Percentiles rank a stretch among this genome's conserved stretches.
These are phyloP conservation scores for Mamestra configurata DNA, from an alignment of 1,140 invertebrate genomes.

Conservation along the genomic window DNA sequence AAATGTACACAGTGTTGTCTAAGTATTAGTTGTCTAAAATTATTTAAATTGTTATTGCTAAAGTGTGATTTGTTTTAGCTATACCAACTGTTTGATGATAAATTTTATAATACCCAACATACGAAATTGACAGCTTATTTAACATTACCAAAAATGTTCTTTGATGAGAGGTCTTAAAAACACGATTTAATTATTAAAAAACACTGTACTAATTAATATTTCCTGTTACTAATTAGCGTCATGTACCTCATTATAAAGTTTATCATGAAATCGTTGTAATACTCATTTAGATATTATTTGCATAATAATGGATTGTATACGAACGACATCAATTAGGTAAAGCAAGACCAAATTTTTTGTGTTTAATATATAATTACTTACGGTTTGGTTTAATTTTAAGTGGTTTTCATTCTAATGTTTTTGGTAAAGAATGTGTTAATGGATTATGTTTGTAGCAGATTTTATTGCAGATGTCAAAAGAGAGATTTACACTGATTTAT, in stretches of 20 bases:
- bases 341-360: background rate
- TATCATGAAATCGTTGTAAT: background rate
- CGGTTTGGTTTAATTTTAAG: conserved; percentile 1
- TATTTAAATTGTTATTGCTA: conserved; percentile 31
- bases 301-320: conserved; percentile 47
- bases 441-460: background rate
- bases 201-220: too few relatives aligned
- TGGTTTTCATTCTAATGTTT: too few relatives aligned
- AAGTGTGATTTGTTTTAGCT: conserved; percentile 1
- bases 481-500: too few relatives aligned
- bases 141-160: too few relatives aligned
- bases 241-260: background rate
- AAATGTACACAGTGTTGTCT: conserved; percentile 44
- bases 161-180: too few relatives aligned
- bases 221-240: background rate
- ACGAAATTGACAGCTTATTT: background rate
- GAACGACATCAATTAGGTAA: conserved; percentile 45
- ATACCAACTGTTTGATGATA: conserved; percentile 2
- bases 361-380: background rate
- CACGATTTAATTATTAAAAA: background rate
- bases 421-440: conserved; percentile 20
- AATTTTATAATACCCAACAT: background rate
- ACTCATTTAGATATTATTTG: conserved; percentile 38
- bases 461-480: conserved; percentile 7
- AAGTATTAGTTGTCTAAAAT: conserved; percentile 32